Conservation (phyloP, 2,888 invertebrate genomes). For the Mesorhabditis sp. region DNA sequence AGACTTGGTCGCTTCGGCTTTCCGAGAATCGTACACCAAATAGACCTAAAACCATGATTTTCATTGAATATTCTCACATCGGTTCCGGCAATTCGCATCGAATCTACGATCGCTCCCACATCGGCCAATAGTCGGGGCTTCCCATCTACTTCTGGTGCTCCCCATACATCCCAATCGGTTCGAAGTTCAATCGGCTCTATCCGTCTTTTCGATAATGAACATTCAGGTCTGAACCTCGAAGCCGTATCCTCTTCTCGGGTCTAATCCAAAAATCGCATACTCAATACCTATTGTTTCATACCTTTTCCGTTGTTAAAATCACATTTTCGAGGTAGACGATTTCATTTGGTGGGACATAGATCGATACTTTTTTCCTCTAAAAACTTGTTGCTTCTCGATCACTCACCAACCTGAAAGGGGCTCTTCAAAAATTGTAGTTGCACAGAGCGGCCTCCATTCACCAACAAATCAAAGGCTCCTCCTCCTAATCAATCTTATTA, state of each 20-base stretch:
- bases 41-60: slow-evolving; percentile 9
- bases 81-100: slow-evolving; percentile 20
- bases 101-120: background rate
- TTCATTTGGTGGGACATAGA: slow-evolving; percentile 95
- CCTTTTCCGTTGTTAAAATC: slow-evolving; percentile 32
- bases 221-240: background rate
- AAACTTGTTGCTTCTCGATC: slow-evolving; percentile 63
- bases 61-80: slow-evolving; percentile 3
- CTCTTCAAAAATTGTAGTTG: slow-evolving; percentile 58
- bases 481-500: background rate
- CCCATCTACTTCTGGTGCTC: background rate
- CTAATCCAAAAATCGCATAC: background rate
- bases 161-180: slow-evolving; percentile 5
- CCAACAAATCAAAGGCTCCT: slow-evolving; percentile 75
- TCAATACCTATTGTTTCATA: slow-evolving; percentile 7
- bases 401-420: slow-evolving; percentile 12
- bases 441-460: slow-evolving; percentile 85
- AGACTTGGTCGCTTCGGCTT: slow-evolving; percentile 87
- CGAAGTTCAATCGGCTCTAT: background rate
- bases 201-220: background rate
- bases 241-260: slow-evolving; percentile 7
- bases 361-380: slow-evolving; percentile 72
- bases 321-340: slow-evolving; percentile 81
- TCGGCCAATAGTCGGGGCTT: background rate
- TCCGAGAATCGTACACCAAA: slow-evolving; percentile 89